Conservation (phyloP, 92 coral and sea anemone genomes). For the Palythoa grandis region DNA sequence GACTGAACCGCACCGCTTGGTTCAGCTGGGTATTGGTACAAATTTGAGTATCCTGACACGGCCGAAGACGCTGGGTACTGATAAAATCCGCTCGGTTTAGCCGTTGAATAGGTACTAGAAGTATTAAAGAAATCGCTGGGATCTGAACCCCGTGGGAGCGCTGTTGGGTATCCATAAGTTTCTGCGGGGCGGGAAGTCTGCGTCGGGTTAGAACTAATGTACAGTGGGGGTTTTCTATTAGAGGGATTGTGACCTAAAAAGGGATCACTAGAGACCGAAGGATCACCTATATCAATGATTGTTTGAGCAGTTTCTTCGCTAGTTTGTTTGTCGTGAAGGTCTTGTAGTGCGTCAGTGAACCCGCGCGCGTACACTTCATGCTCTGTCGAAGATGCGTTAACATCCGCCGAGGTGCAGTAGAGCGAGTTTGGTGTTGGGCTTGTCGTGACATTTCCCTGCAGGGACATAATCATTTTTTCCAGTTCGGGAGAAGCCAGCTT, state of each 20-base stretch:
- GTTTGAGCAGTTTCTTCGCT: conserved; percentile 63
- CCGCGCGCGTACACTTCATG: conserved; percentile 88
- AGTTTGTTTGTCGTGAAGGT: conserved; percentile 92
- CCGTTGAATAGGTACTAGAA: conserved; percentile 59
- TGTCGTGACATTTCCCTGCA: conserved; percentile 86
- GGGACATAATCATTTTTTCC: conserved; percentile 97
- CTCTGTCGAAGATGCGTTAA: conserved; percentile 61
- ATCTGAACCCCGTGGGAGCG: conserved; percentile 64
- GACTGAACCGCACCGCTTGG: conserved; percentile 61
- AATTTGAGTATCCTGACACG: conserved; percentile 61
- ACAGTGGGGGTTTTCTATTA: conserved; percentile 57
- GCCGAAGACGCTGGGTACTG: conserved; percentile 66
- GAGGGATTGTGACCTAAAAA: conserved; percentile 80
- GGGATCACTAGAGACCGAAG: conserved; percentile 78
- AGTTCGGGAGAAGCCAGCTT: conserved; percentile 98
- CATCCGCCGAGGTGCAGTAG: conserved; percentile 70
- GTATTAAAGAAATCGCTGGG: conserved; percentile 73
- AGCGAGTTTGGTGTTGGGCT: conserved; percentile 84
- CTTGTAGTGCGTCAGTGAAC: conserved; percentile 96
- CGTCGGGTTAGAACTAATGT: conserved; percentile 66
- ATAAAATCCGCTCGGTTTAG: conserved; percentile 75
- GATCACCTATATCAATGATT: conserved; percentile 84
- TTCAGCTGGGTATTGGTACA: conserved; percentile 82
- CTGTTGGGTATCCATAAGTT: conserved; percentile 59
- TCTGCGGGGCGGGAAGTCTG: conserved; percentile 73